These are phyloP conservation scores for Drosophila parthenogenetica DNA, from an alignment of 2,888 invertebrate genomes.

Conservation along the genomic window DNA sequence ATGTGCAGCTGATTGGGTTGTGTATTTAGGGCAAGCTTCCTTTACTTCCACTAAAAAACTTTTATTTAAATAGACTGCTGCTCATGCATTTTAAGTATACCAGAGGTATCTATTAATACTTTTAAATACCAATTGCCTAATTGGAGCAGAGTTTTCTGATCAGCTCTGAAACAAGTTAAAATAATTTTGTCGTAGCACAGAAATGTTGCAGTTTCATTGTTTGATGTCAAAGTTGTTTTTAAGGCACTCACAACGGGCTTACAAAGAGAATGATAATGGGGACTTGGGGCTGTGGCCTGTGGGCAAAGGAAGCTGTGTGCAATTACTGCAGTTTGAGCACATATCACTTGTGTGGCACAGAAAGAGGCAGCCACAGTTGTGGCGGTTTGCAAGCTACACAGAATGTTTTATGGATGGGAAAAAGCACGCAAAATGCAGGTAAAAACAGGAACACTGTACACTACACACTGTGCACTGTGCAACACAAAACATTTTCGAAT, in stretches of 20 bases:
- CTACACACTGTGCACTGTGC: neutral
- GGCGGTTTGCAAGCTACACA: slow-evolving; percentile 1
- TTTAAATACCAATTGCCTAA: no score
- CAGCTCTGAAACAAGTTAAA: neutral
- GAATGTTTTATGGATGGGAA: slow-evolving; percentile 4
- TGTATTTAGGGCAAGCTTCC: neutral
- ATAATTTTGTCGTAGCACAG: neutral
- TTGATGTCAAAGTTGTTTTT: neutral
- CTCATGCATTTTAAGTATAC: no score
- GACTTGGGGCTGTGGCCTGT: no score
- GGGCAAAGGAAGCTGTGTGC: neutral
- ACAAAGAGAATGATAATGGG: slow-evolving; percentile 3
- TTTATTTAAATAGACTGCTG: no score
- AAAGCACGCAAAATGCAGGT: slow-evolving; percentile 1
- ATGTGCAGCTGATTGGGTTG: slow-evolving; percentile 10
- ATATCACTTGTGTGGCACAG: slow-evolving; percentile 6
- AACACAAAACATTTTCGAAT: slow-evolving; percentile 4
- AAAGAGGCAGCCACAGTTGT: slow-evolving; percentile 7
- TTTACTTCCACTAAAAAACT: no score
- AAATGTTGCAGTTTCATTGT: slow-evolving; percentile 1
- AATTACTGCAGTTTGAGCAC: slow-evolving; percentile 11
- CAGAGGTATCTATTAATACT: no score
- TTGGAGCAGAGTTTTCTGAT: no score
- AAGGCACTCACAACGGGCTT: slow-evolving; percentile 4
- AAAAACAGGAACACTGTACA: neutral